Base-by-base conservation (phyloP, 2,888 invertebrate species). In the Pristionchus fissidentatus region DNA sequence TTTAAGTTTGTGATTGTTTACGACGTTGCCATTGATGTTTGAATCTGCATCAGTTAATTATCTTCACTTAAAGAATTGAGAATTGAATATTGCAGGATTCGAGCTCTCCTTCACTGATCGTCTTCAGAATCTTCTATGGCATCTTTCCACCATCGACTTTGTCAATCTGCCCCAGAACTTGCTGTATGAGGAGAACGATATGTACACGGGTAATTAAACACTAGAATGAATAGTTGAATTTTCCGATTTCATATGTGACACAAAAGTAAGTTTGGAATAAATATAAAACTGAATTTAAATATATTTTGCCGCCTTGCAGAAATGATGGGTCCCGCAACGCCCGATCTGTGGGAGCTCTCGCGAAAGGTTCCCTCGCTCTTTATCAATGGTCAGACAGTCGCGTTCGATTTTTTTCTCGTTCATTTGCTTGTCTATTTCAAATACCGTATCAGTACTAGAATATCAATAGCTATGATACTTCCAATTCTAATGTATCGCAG, bases 91-190 rank as follows among this genome's bases (percentile, higher is more conserved):
- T 85, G 85, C 86, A 78, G 88, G 88, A 4, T 88, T 88, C 78
- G 80, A 86, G 13, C 87, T 90, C 85, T 84, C 84, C 38, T 91
- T 91, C 82, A 1, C 46, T 0, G 90, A 90, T 60, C 85, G 91
- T 13, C 38, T 89, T 7, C 84, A 85, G 70, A 91, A 91, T 83
- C 82, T 90, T 5, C 83, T 90, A 3, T 91, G 91, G 91, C 91
- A 91, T 84, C 43, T 90, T 26, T 88, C 89, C 32, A 87, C 88
- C 13, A 86, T 91, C 22, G 90, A 91, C 84, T 91, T 91, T 75
- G 91, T 91, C 13, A 91, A 91, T 84, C 86, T 91, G 13, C 91
- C 91, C 0, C 89, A 91, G 73, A 90, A 89, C 78, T 84, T 89
- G 26, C 86, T 91, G 7, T 84, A 86, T 75, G 90, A 92, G 55